These are phyloP conservation scores for Nerophis ophidion DNA, from an alignment of 2,113 vertebrate genomes.

Conservation along the genomic window DNA sequence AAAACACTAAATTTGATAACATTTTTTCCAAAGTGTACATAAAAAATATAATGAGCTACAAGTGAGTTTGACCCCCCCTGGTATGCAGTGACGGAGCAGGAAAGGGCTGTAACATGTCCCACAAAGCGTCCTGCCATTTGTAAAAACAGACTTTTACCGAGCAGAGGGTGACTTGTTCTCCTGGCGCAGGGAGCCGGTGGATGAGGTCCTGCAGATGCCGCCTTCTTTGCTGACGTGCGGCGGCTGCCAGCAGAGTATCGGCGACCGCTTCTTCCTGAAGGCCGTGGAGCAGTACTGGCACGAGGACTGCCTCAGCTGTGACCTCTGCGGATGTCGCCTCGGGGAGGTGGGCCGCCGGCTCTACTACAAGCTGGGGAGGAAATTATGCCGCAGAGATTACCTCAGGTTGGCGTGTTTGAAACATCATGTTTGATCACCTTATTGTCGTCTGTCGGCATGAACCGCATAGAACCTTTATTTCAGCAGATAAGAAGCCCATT, in stretches of 20 bases:
- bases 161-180: background rate
- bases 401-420: conserved; percentile 79
- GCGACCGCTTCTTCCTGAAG: conserved; percentile 97
- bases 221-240: conserved; percentile 93
- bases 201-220: conserved; percentile 95
- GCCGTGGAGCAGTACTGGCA: conserved; percentile 99
- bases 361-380: conserved; percentile 96
- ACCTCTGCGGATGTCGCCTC: conserved; percentile 92
- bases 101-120: no score
- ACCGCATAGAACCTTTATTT: no score
- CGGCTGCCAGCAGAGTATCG: conserved; percentile 97
- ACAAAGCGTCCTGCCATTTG: no score
- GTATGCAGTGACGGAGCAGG: no score
- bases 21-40: no score
- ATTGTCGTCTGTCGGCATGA: no score
- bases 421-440: background rate
- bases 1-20: no score
- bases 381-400: conserved; percentile 94
- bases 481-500: no score
- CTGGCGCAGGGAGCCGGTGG: conserved; percentile 84
- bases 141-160: no score
- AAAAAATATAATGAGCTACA: no score
- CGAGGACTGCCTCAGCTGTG: conserved; percentile 97
- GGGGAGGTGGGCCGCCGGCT: conserved; percentile 92
- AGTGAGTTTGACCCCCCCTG: no score